A percentile compares a stretch with the other conserved stretches of the same genome.
Evolutionary conservation across 2,888 invertebrate species (phyloP).

Genomic region (Oxystoma pomonae): DNA sequence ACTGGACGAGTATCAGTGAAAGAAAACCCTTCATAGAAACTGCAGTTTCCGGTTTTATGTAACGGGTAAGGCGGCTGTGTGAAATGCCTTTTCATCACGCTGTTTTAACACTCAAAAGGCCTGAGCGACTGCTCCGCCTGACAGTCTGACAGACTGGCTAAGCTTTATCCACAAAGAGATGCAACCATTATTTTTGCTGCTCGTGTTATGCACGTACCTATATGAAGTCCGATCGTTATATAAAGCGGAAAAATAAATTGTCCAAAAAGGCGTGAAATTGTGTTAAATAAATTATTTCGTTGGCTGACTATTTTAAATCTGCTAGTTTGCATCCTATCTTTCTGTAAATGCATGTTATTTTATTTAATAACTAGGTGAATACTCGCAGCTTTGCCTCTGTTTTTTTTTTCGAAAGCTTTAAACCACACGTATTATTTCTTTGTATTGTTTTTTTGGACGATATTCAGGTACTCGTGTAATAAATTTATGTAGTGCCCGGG

Average conservation of each 20-base stretch:
- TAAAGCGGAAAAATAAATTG: neutral
- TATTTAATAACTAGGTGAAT: no score
- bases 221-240: neutral
- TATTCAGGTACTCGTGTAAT: no score
- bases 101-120: neutral
- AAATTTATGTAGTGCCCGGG: no score
- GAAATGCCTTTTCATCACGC: neutral
- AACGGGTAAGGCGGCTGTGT: neutral
- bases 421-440: no score
- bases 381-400: no score
- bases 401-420: no score
- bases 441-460: no score
- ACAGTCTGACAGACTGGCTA: neutral
- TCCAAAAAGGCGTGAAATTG: neutral
- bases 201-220: neutral
- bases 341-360: no score
- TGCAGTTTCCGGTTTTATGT: neutral
- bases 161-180: neutral
- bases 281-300: neutral
- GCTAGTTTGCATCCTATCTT: no score
- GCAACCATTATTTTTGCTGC: neutral
- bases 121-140: neutral
- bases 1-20: neutral
- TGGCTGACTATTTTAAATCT: no score
- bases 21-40: neutral